A percentile compares a stretch with the other conserved stretches of the same genome.
Conservation (phyloP, 2,797 vertebrate species). For the Perodicticus potto region DNA sequence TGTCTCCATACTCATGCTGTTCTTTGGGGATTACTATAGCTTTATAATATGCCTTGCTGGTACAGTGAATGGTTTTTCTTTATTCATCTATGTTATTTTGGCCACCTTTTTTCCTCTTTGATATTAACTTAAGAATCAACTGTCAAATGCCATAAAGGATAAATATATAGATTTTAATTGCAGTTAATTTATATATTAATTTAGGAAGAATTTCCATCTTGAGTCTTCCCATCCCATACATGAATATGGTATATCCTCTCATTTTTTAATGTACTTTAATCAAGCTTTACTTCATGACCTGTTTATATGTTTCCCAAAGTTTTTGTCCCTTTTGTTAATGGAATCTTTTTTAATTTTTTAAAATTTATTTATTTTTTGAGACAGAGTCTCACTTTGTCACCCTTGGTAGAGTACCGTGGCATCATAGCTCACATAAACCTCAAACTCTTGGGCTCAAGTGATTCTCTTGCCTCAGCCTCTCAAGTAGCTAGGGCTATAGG, state of each 20-base stretch:
- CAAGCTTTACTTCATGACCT: not conserved
- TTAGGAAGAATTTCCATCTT: not conserved
- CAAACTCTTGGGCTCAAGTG: too few relatives aligned
- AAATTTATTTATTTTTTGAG: too few relatives aligned
- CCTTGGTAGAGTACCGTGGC: too few relatives aligned
- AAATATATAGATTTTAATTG: not conserved
- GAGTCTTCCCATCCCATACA: not conserved
- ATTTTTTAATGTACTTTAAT: not conserved
- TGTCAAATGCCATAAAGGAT: not conserved
- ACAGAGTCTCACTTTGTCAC: too few relatives aligned
- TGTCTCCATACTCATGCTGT: not conserved
- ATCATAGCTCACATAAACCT: too few relatives aligned
- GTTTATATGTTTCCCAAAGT: not conserved
- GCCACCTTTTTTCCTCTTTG: slow-evolving; percentile 7
- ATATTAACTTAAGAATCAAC: slow-evolving; percentile 22
- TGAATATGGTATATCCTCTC: not conserved
- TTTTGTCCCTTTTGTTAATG: slow-evolving; percentile 56
- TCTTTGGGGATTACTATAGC: slow-evolving; percentile 33
- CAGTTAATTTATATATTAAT: not conserved
- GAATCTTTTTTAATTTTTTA: not conserved
- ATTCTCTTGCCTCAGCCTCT: too few relatives aligned
- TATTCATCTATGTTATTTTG: slow-evolving; percentile 16
- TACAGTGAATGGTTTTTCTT: not conserved
- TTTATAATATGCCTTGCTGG: slow-evolving; percentile 21
- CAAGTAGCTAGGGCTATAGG: too few relatives aligned